Evolutionary conservation across 2,888 invertebrate species (phyloP).

Genomic region (Holacanthella duospinosa): DNA sequence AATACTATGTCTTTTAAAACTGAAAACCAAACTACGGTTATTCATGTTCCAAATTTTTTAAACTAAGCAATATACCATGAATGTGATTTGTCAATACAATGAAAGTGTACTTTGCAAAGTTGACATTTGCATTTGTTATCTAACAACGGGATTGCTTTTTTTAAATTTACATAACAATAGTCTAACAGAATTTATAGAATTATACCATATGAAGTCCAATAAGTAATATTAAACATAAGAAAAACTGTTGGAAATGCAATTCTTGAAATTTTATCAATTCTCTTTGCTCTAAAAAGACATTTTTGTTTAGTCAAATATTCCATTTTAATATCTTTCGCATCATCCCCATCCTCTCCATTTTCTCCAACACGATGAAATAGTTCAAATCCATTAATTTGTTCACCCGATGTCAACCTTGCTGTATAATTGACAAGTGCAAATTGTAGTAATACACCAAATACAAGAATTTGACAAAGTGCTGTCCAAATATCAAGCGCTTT

Average conservation of each 20-base stretch:
- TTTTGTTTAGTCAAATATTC: too few relatives aligned
- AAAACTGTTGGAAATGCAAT: conserved; percentile 26
- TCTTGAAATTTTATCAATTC: conserved; percentile 20
- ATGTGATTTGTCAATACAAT: too few relatives aligned
- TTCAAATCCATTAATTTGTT: neutral
- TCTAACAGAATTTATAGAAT: too few relatives aligned
- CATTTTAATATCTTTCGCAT: neutral
- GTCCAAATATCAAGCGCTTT: neutral
- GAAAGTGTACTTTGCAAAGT: too few relatives aligned
- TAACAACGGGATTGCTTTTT: too few relatives aligned
- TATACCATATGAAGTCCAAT: conserved; percentile 24
- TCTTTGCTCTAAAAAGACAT: conserved; percentile 14
- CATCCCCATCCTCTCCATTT: neutral
- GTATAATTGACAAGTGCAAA: neutral
- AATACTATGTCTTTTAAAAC: too few relatives aligned
- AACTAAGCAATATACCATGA: too few relatives aligned
- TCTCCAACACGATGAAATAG: neutral
- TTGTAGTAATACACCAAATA: neutral
- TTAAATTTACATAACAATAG: too few relatives aligned
- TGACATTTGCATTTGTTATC: too few relatives aligned
- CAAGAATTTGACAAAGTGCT: neutral
- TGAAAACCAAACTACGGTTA: too few relatives aligned
- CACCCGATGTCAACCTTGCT: neutral
- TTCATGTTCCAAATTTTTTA: too few relatives aligned
- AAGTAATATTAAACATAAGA: conserved; percentile 22